Conservation (phyloP, 1,140 invertebrate genomes). For the Drosophila sproati region DNA sequence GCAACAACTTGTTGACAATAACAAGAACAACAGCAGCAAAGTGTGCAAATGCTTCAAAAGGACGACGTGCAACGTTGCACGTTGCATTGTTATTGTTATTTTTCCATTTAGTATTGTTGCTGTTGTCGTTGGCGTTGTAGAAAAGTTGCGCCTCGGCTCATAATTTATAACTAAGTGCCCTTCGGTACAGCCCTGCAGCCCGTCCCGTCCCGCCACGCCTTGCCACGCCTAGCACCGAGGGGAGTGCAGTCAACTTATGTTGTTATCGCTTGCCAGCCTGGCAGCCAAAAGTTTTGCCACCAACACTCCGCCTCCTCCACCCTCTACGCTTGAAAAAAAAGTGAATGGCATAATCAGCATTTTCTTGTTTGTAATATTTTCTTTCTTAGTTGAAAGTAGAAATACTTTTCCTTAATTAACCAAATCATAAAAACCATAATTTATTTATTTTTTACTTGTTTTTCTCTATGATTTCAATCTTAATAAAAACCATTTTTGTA, state of each 20-base stretch:
- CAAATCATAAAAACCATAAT: too few species aligned
- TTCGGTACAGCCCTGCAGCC: not conserved
- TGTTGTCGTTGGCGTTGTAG: conserved; percentile 15
- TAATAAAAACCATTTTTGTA: too few species aligned
- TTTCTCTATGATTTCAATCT: too few species aligned
- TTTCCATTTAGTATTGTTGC: not conserved
- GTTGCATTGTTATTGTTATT: conserved; percentile 17
- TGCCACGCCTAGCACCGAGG: conserved; percentile 1
- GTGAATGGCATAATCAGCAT: not conserved
- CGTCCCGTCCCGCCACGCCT: not conserved
- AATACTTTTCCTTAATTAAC: too few species aligned
- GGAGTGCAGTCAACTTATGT: conserved; percentile 70
- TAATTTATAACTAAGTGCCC: conserved; percentile 75
- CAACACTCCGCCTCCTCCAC: not conserved
- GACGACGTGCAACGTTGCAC: conserved; percentile 7
- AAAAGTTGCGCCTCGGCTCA: conserved; percentile 65
- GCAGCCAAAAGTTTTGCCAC: conserved; percentile 60
- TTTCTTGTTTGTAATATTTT: too few species aligned
- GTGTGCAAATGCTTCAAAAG: conserved; percentile 25
- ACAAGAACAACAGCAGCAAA: conserved; percentile 43
- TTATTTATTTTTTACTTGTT: too few species aligned
- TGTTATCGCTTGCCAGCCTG: conserved; percentile 63
- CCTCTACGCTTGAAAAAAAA: not conserved
- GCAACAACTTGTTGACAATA: conserved; percentile 73
- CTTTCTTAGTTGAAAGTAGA: too few species aligned